Base-by-base conservation (phyloP, 35 echinoderm and acorn worm genomes). In the Chiridota heheva region DNA sequence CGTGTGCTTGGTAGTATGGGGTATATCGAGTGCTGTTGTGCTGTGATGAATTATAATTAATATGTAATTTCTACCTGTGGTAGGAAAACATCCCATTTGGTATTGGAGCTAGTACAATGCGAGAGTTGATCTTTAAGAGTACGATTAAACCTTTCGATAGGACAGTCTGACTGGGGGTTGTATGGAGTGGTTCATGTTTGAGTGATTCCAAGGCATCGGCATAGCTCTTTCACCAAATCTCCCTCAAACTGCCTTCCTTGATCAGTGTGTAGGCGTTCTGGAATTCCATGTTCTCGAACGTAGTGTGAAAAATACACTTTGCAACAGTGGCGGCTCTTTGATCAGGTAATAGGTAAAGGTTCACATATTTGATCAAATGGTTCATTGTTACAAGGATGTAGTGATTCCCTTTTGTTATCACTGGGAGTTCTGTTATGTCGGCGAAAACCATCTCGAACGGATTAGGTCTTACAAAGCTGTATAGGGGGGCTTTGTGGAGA, bases 281-380 rank as follows among this genome's bases (percentile, higher is more conserved):
- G n/a, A n/a, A n/a, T n/a, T n/a, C n/a, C n/a, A n/a, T n/a, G n/a
- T n/a, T n/a, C 58, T n/a, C n/a, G 0, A 7, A 61, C 33, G 58
- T 61, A 61, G n/a, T 61, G 8, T 73, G 6, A 44, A 42, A 73
- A 47, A 73, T 73, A 13, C 37, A 22, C 4, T 26, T 34, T 18
- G 45, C 72, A 36, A 76, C 72, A 56, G 45, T 76, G 36, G 48
- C 72, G 18, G 44, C 72, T 42, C 18, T 76, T 76, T 76, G 72
- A 29, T 72, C 27, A 20, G 40, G 39, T 40, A 72, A 42, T 27
- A 42, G 37, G 25, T 72, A 72, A 13, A 76, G 8, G 28, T 76
- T 76, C 10, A 76, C 72, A 56, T 24, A 34, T 76, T 76, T 76
- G 22, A 12, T 76, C 28, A 55, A 76, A 76, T 76, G 49, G 16